Conservation (phyloP, 2,113 vertebrate genomes). For the Notarius quadriscutis region DNA sequence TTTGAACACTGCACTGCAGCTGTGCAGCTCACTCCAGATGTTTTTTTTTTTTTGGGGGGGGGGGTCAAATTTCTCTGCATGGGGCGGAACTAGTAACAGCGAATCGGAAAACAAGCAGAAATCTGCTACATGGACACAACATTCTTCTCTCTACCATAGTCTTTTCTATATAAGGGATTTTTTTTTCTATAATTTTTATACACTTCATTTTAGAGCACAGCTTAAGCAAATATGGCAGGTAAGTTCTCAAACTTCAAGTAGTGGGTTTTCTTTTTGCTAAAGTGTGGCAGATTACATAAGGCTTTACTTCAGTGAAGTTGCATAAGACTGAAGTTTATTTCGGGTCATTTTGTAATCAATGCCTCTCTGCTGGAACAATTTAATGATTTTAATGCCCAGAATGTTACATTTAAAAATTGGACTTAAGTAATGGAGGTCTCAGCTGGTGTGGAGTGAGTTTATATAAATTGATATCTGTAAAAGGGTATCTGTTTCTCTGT, state of each 20-base stretch:
- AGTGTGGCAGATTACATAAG: background rate
- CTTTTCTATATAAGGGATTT: background rate
- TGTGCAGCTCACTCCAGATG: constrained; percentile 8
- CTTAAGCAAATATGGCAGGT: constrained; percentile 11
- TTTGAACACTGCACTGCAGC: background rate
- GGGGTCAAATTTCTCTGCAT: constrained; percentile 19
- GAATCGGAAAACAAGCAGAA: background rate
- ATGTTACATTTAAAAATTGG: background rate
- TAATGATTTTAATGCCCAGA: background rate
- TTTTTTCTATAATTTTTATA: background rate
- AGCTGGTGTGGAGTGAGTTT: background rate
- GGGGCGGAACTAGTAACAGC: constrained; percentile 22
- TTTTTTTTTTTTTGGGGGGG: background rate
- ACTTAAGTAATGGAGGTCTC: background rate
- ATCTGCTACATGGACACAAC: background rate
- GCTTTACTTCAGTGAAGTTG: no score
- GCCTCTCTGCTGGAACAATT: background rate
- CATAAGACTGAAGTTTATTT: no score
- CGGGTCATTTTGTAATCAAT: background rate
- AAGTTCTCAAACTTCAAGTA: background rate
- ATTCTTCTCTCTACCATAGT: background rate
- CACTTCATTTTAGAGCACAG: background rate
- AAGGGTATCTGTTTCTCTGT: no score
- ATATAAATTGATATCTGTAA: no score
- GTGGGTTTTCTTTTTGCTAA: background rate